Evolutionary conservation across 1,140 invertebrate genomes (phyloP).

Genomic region (Sminthurides bifidus): DNA sequence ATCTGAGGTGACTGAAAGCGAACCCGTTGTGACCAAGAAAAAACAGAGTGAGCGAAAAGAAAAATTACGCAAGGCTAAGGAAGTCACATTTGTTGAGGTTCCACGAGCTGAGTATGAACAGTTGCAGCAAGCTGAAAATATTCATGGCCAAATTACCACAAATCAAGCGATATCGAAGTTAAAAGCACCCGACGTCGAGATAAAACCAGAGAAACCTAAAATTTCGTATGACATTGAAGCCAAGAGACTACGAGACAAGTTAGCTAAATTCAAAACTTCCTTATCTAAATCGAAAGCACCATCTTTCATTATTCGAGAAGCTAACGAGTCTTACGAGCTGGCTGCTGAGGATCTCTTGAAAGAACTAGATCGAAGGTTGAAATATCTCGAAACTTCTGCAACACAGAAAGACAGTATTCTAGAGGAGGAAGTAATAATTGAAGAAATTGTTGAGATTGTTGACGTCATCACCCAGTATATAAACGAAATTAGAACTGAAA

Average conservation of each 20-base stretch:
- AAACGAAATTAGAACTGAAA: neutral
- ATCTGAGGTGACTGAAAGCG: neutral
- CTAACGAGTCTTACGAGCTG: neutral
- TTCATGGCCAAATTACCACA: too few species aligned
- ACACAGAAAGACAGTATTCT: neutral
- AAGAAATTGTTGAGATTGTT: slow-evolving; percentile 15
- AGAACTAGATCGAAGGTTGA: neutral
- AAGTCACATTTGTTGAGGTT: neutral
- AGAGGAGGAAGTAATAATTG: neutral
- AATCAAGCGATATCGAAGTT: too few species aligned
- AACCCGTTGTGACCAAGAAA: neutral
- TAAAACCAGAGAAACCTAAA: too few species aligned
- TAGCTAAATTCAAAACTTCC: too few species aligned
- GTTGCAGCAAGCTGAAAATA: neutral
- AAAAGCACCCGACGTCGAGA: too few species aligned
- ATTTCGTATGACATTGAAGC: too few species aligned
- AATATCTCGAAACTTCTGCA: neutral
- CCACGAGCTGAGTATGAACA: neutral
- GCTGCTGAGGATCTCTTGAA: neutral
- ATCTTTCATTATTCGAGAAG: too few species aligned
- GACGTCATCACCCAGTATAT: neutral
- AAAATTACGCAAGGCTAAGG: neutral
- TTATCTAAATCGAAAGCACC: too few species aligned
- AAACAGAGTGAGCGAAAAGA: neutral
- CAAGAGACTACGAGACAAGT: too few species aligned